Evolutionary conservation across 1,140 invertebrate species (phyloP).

Genomic region (Ooceraea biroi): DNA sequence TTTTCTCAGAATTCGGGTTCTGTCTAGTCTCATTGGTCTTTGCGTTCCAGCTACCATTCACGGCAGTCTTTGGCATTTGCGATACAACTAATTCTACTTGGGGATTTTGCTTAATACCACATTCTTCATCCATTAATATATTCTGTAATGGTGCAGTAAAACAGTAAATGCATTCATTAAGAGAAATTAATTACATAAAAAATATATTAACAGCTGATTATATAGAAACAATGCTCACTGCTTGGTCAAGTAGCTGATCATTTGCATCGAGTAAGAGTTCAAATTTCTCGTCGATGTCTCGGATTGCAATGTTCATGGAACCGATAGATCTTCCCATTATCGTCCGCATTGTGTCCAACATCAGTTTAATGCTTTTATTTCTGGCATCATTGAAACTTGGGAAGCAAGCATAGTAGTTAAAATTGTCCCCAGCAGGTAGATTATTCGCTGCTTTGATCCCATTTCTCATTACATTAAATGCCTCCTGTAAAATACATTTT

Average conservation of each 20-base stretch:
- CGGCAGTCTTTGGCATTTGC: constrained; percentile 71
- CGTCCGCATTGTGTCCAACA: constrained; percentile 86
- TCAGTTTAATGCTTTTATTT: constrained; percentile 87
- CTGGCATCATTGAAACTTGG: constrained; percentile 89
- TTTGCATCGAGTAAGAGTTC: constrained; percentile 92
- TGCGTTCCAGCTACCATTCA: constrained; percentile 88
- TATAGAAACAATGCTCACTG: constrained; percentile 87
- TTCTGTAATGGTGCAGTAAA: constrained; percentile 81
- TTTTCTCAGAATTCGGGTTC: constrained; percentile 73
- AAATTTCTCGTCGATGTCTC: constrained; percentile 90
- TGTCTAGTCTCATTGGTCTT: constrained; percentile 18
- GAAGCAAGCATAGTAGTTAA: constrained; percentile 90
- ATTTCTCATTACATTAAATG: constrained; percentile 87
- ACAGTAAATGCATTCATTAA: background rate
- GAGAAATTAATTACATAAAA: constrained; percentile 2
- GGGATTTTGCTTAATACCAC: constrained; percentile 88
- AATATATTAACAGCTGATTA: background rate
- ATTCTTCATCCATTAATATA: constrained; percentile 89
- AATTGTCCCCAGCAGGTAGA: constrained; percentile 90
- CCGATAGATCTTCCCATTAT: constrained; percentile 88
- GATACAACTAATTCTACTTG: constrained; percentile 82
- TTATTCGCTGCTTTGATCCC: constrained; percentile 90
- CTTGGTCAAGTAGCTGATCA: constrained; percentile 93
- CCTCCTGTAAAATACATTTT: constrained; percentile 83
- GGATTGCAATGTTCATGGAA: constrained; percentile 87